A percentile compares a stretch with the other conserved stretches of the same genome.
Evolutionary conservation across 2,797 vertebrate species (phyloP).

Genomic region (Nannoperca australis): DNA sequence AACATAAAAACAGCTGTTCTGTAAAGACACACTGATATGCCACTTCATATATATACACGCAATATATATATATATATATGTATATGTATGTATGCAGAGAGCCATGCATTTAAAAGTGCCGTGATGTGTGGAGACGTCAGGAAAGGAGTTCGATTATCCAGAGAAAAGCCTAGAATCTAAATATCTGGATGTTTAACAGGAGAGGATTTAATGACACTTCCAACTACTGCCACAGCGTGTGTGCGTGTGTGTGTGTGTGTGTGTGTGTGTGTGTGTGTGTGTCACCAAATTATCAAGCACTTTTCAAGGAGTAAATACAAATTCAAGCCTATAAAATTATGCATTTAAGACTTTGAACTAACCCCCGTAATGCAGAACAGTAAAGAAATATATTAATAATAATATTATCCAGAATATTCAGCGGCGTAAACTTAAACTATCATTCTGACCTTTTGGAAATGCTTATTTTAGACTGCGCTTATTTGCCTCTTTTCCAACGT

Average conservation of each 20-base stretch:
- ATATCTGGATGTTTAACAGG: neutral
- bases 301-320: too few species aligned
- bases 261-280: too few species aligned
- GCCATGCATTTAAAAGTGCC: conserved; percentile 33
- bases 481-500: neutral
- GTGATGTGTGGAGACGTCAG: neutral
- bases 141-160: neutral
- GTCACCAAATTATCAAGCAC: too few species aligned
- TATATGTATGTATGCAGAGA: conserved; percentile 21
- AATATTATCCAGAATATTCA: conserved; percentile 1
- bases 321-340: too few species aligned
- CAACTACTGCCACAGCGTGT: neutral
- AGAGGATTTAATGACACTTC: conserved; percentile 27
- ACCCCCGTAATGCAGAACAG: neutral
- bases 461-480: neutral
- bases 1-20: conserved; percentile 31
- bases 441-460: neutral
- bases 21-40: conserved; percentile 4
- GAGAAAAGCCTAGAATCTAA: neutral
- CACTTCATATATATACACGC: neutral
- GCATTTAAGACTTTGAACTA: too few species aligned
- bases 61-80: too few species aligned
- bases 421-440: conserved; percentile 9
- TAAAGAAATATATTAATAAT: neutral
- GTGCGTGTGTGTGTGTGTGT: too few species aligned